These are phyloP conservation scores for Phylloscopus collybita DNA, from an alignment of 2,797 vertebrate genomes.

Conservation along the genomic window DNA sequence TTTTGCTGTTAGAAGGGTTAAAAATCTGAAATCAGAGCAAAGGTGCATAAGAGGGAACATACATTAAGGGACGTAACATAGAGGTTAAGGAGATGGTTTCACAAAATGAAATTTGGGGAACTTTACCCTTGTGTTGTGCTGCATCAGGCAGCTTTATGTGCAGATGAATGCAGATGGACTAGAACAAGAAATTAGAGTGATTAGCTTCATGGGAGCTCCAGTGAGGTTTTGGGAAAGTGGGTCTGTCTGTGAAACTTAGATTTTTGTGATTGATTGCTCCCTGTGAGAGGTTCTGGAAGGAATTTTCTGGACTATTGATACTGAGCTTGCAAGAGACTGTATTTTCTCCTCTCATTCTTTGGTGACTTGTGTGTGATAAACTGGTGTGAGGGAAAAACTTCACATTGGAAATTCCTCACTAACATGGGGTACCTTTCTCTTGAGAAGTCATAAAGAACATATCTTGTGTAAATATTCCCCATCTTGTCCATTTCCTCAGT, in stretches of 20 bases:
- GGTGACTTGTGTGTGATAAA: neutral
- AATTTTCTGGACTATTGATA: neutral
- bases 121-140: neutral
- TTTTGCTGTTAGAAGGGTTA: neutral
- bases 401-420: neutral
- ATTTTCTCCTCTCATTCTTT: neutral
- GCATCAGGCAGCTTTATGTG: neutral
- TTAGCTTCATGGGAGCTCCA: neutral
- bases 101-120: neutral
- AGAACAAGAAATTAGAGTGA: neutral
- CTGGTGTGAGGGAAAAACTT: neutral
- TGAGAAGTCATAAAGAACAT: neutral
- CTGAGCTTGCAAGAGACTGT: neutral
- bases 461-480: neutral
- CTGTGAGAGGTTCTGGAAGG: neutral
- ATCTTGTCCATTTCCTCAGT: neutral
- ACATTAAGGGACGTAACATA: neutral
- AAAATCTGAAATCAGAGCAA: neutral
- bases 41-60: neutral
- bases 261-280: neutral
- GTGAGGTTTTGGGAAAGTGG: neutral
- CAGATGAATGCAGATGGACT: neutral
- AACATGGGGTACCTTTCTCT: neutral
- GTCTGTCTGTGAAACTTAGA: neutral
- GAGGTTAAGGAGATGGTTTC: neutral